Evolutionary conservation across 1,140 invertebrate genomes (phyloP).

Genomic region (Heliconius himera): DNA sequence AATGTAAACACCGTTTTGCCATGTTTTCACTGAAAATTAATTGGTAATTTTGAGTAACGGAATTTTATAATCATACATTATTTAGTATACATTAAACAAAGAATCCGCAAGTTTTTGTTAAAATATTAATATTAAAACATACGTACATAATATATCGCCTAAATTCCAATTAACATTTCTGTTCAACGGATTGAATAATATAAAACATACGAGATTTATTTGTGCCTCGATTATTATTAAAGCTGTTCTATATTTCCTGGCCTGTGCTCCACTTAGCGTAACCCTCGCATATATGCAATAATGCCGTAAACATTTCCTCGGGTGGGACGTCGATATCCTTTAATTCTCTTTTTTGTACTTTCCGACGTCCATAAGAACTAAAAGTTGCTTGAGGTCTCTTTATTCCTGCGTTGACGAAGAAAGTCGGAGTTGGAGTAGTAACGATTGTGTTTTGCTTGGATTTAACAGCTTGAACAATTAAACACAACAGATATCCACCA

Average conservation of each 20-base stretch:
- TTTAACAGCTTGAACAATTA: constrained; percentile 87
- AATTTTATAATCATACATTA: constrained; percentile 54
- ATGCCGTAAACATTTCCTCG: constrained; percentile 78
- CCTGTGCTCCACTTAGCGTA: constrained; percentile 76
- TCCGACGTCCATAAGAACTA: constrained; percentile 68
- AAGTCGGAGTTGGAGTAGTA: constrained; percentile 58
- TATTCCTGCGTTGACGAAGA: constrained; percentile 72
- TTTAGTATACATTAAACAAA: constrained; percentile 35
- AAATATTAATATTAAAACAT: neutral
- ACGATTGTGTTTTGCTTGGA: constrained; percentile 65
- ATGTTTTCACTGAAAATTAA: constrained; percentile 57
- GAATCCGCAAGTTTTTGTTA: neutral
- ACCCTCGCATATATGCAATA: constrained; percentile 81
- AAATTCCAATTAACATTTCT: neutral
- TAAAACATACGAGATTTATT: neutral
- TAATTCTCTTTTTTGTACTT: constrained; percentile 51
- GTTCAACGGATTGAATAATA: neutral
- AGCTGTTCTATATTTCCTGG: neutral
- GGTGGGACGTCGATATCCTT: constrained; percentile 64
- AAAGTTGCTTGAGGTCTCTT: constrained; percentile 75
- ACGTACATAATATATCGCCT: neutral
- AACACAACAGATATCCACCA: constrained; percentile 88
- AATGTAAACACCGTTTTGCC: constrained; percentile 76
- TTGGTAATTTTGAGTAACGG: constrained; percentile 36
- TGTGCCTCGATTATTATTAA: neutral